These are phyloP conservation scores for Camelus bactrianus DNA, from an alignment of 2,113 vertebrate species.

Conservation along the genomic window DNA sequence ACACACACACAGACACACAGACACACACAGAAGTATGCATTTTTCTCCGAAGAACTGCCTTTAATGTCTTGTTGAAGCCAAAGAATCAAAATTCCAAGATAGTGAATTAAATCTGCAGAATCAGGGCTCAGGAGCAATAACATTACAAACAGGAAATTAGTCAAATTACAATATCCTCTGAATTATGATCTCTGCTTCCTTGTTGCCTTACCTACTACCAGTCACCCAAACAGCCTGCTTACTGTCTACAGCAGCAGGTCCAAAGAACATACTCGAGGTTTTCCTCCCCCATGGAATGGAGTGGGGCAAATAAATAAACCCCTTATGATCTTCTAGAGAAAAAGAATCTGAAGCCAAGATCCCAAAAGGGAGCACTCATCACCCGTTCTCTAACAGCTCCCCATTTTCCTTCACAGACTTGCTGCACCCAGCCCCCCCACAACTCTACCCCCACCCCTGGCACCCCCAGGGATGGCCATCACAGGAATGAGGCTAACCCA, in stretches of 20 bases:
- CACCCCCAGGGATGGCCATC: no score
- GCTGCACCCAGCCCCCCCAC: not conserved
- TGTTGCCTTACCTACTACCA: slow-evolving; percentile 37
- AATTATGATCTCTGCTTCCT: slow-evolving; percentile 75
- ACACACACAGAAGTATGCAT: not conserved
- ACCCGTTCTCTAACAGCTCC: not conserved
- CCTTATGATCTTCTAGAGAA: not conserved
- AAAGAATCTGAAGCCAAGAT: not conserved
- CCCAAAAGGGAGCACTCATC: not conserved
- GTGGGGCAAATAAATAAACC: not conserved
- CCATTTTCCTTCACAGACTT: not conserved
- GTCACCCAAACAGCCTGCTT: not conserved
- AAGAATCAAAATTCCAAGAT: slow-evolving; percentile 63
- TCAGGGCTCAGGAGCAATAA: slow-evolving; percentile 71
- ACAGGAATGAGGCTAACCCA: not conserved
- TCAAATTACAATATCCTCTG: slow-evolving; percentile 85
- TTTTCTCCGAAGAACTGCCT: slow-evolving; percentile 38
- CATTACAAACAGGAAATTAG: slow-evolving; percentile 86
- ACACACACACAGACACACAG: not conserved
- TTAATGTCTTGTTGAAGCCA: slow-evolving; percentile 28
- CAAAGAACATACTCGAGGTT: not conserved
- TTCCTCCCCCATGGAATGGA: not conserved
- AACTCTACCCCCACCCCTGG: no score
- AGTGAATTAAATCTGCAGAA: slow-evolving; percentile 74
- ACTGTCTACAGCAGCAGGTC: not conserved